Base-by-base conservation (phyloP, 1,140 invertebrate species). In the Leptinotarsa defecta region DNA sequence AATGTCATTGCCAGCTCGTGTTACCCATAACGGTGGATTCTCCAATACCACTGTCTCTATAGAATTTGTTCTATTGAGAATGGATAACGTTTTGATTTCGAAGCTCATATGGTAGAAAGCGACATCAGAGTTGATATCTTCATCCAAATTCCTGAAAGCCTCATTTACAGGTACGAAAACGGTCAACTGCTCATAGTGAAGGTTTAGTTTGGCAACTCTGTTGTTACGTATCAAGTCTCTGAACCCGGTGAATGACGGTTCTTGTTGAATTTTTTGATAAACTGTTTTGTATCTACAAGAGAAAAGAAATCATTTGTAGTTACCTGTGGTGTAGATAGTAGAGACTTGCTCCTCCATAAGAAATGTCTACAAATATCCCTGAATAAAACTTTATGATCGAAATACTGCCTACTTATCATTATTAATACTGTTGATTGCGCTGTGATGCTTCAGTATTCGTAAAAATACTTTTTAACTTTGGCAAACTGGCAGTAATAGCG, bases 1-100 rank as follows among this genome's bases (percentile, higher is more conserved):
- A 75, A 94, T 90, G 74, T 93, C 91, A 62, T 92, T 90, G 4
- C 87, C 85, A 71, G 87, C 88, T 72, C 89, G 87, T 48, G 91
- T 93, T 48, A 94, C 89, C 91, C 93, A 94, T 65, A 95, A 84
- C 2, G 92, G 92, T 1, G 93, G 92, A 86, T 93, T 93, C 17
- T 92, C 92, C 34, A 62, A 48, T n/a, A 67, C 69, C 8, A 69
- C 22, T 11, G 92, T 92, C 72, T 86, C 85, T 62, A 82, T 11
- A 63, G 34, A 73, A 52, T 81, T 91, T 89, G 75, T 90, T 85
- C n/a, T 73, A 22, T 79, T 92, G 92, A 62, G 90, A 13, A 73
- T 27, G 91, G 93, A 86, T 2, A 87, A 20, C 4, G 73, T 71
- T 6, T 76, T 61, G 6, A 74, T 63, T n/a, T 75, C 74, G n/a